Evolutionary conservation across 2,888 invertebrate genomes (phyloP).

Genomic region (Doris montereyensis): DNA sequence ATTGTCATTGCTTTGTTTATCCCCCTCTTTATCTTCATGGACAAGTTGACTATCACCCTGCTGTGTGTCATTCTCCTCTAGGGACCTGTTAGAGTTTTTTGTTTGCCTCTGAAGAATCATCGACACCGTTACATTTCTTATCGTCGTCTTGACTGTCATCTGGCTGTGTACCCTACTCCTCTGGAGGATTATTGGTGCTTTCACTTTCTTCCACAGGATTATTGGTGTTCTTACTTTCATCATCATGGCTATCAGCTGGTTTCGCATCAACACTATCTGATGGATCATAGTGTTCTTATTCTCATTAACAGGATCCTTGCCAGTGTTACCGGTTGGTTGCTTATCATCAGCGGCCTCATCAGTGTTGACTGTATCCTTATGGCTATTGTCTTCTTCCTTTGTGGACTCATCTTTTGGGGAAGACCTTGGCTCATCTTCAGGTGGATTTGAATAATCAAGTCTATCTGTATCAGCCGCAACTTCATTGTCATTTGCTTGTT

Average conservation of each 20-base stretch:
- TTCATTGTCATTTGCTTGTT: no score
- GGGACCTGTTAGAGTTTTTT: no score
- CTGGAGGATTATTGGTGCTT: neutral
- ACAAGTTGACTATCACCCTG: no score
- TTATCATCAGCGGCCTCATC: no score
- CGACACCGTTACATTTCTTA: neutral
- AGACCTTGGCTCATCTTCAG: no score
- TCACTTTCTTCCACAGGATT: neutral
- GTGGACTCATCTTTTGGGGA: neutral
- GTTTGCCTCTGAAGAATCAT: neutral
- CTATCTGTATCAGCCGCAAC: no score
- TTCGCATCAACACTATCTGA: neutral
- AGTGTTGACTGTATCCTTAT: neutral
- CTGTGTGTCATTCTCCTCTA: no score
- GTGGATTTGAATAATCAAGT: no score
- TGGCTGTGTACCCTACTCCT: neutral
- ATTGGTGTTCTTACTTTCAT: neutral
- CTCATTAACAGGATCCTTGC: no score
- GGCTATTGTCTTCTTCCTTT: neutral
- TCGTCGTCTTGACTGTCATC: neutral
- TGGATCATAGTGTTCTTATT: neutral
- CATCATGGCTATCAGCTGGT: neutral
- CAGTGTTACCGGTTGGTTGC: no score
- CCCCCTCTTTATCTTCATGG: neutral
- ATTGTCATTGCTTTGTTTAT: neutral